Base-by-base conservation (phyloP, 2,888 invertebrate genomes). In the Encarsia formosa region DNA sequence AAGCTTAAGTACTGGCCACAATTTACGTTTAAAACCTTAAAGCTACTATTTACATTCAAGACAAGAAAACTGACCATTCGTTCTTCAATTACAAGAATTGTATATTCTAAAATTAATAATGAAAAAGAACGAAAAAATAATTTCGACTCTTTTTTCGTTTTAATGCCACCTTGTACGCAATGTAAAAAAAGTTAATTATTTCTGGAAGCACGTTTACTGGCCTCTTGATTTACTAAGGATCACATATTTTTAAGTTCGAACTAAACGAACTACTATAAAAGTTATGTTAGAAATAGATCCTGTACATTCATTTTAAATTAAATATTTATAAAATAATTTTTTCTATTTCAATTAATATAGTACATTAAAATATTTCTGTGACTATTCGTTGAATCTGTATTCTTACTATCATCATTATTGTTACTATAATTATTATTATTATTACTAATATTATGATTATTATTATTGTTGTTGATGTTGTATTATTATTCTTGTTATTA, bases 1-100 rank as follows among this genome's bases (percentile, higher is more conserved):
- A 56, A 52, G 52, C 43, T 49, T 60, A 58, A 64, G 65, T 69
- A 70, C 71, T 70, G 70, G 70, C 71, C 70, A 62, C 61, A 63
- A 59, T 63, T 63, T 59, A 46, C 41, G 35, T 53, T 55, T 54
- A 43, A 38, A 42, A 22, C 34, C 49, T 56, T 52, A 58, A 42
- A 58, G 43, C 35, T 52, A 54, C 51, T 55, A 59, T 58, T 57
- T 62, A 62, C 63, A 56, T 62, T 61, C 60, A 61, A 60, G 53
- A 56, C 38, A 47, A 40, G 34, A 42, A 49, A 49, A 56, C 59
- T 47, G 52, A 50, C 58, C 47, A 47, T 50, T 43, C 57, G 49
- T 38, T 55, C 49, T 29, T 44, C 41, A 54, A 48, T 54, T 54
- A 52, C 49, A n/a, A n/a, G n/a, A n/a, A 48, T 49, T 50, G 51